phyloP scores from a whole-genome alignment of 2,113 vertebrate species.

The Chrysemys picta region DNA sequence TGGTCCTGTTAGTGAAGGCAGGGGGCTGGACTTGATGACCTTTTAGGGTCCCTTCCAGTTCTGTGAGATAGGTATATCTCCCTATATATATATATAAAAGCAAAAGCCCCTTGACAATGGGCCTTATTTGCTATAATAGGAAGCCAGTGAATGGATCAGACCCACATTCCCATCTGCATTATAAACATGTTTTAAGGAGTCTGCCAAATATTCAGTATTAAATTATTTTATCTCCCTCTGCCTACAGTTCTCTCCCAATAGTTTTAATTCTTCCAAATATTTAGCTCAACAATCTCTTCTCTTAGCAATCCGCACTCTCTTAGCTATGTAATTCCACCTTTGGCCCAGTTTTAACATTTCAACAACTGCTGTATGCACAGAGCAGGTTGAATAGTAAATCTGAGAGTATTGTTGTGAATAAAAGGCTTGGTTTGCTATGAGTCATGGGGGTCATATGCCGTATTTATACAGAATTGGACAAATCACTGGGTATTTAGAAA shows the following conservation, averaged over 20 bases:
- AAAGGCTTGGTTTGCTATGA: not conserved
- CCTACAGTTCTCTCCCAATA: slow-evolving; percentile 62
- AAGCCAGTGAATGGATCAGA: slow-evolving; percentile 31
- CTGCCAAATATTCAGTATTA: slow-evolving; percentile 66
- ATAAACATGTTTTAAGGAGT: slow-evolving; percentile 63
- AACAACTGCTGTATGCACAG: not conserved
- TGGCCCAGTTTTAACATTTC: slow-evolving; percentile 48
- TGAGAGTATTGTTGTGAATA: not conserved
- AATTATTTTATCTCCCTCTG: slow-evolving; percentile 66
- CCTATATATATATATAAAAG: not conserved
- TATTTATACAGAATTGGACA: fast-evolving
- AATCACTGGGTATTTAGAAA: not conserved
- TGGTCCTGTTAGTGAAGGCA: too few species aligned
- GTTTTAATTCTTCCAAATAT: slow-evolving; percentile 73
- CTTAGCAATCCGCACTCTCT: slow-evolving; percentile 37
- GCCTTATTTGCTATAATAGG: slow-evolving; percentile 30
- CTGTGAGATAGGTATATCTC: too few species aligned
- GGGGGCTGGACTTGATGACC: too few species aligned
- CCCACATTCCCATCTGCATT: slow-evolving; percentile 47
- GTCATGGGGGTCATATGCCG: fast-evolving
- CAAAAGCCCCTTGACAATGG: not conserved
- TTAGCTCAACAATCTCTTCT: slow-evolving; percentile 63
- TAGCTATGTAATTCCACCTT: slow-evolving; percentile 39
- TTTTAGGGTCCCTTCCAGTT: too few species aligned
- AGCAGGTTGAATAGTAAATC: not conserved